A percentile compares a stretch with the other conserved stretches of the same genome.
These are phyloP conservation scores for Tachycineta bicolor DNA, from an alignment of 2,113 vertebrate species.

Conservation along the genomic window DNA sequence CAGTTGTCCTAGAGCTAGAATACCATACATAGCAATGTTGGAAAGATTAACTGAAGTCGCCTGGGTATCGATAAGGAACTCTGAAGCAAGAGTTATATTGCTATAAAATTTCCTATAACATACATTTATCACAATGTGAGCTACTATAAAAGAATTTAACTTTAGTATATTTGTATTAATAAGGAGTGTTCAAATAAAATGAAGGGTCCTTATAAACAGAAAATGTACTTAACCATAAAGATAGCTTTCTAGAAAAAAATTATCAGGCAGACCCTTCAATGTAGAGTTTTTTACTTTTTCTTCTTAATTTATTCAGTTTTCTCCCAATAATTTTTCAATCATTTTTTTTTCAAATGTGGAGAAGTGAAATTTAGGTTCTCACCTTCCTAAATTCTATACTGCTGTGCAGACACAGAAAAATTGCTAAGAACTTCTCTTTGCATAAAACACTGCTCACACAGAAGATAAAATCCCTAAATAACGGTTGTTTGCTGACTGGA, in stretches of 20 bases:
- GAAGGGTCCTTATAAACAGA: background rate
- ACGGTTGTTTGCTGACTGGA: background rate
- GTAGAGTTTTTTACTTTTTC: background rate
- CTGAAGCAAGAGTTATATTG: background rate
- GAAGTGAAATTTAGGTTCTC: background rate
- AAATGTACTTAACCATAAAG: background rate
- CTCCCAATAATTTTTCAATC: background rate
- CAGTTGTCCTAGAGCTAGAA: background rate
- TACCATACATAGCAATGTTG: background rate
- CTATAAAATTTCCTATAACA: background rate
- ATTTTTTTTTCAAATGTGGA: background rate
- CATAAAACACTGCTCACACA: background rate
- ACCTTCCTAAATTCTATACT: background rate
- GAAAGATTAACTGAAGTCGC: conserved; percentile 4
- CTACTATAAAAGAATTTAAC: background rate
- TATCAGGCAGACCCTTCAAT: background rate
- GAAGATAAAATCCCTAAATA: background rate
- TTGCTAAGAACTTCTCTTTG: background rate
- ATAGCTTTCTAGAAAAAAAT: background rate
- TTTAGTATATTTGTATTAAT: background rate
- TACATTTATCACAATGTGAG: background rate
- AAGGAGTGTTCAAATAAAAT: background rate
- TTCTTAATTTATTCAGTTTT: background rate
- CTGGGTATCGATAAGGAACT: background rate
- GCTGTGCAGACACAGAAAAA: background rate